Evolutionary conservation across 1,140 invertebrate genomes (phyloP).

Genomic region (Drosophila ambigua): DNA sequence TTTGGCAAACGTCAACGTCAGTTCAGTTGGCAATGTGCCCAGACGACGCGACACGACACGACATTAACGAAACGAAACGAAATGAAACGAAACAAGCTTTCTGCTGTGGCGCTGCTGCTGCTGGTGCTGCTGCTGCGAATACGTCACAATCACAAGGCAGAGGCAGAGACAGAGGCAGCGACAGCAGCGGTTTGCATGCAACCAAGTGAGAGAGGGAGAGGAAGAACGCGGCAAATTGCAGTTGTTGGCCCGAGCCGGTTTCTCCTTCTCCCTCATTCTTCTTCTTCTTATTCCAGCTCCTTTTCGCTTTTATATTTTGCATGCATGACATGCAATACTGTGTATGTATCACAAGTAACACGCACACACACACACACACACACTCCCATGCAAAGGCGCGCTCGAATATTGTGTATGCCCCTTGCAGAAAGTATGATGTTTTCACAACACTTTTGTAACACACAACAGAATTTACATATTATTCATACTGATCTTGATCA

Average conservation of each 20-base stretch:
- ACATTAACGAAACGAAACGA: slow-evolving; percentile 26
- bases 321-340: slow-evolving; percentile 47
- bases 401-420: slow-evolving; percentile 4
- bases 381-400: slow-evolving; percentile 1
- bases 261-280: slow-evolving; percentile 11
- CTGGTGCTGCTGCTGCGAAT: slow-evolving; percentile 63
- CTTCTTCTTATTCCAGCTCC: slow-evolving; percentile 6
- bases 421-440: no score
- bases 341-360: slow-evolving; percentile 32
- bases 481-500: no score
- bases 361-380: slow-evolving; percentile 5
- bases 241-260: slow-evolving; percentile 59
- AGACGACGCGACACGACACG: slow-evolving; percentile 16
- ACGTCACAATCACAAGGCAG: slow-evolving; percentile 61
- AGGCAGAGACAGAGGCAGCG: slow-evolving; percentile 10
- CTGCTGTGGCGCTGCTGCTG: slow-evolving; percentile 7
- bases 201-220: slow-evolving; percentile 21
- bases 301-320: slow-evolving; percentile 36
- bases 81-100: slow-evolving; percentile 64
- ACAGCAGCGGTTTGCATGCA: no score
- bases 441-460: no score
- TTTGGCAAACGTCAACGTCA: slow-evolving; percentile 56
- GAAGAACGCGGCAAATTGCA: slow-evolving; percentile 46
- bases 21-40: slow-evolving; percentile 63
- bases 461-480: no score